Conservation (phyloP, 1,140 invertebrate genomes). For the Babylonia areolata region DNA sequence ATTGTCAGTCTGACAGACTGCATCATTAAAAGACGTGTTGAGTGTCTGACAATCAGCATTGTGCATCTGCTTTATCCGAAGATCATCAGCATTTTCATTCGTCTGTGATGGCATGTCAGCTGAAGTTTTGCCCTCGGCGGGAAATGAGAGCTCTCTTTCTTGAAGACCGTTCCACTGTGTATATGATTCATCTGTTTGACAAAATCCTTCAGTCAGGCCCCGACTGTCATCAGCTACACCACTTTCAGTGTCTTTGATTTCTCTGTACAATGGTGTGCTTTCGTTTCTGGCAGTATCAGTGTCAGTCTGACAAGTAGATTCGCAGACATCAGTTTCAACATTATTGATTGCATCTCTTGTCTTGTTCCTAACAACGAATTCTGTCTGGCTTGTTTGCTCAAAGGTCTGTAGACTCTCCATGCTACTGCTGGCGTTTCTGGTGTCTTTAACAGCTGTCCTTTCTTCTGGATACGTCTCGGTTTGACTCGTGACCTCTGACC, state of each 20-base stretch:
- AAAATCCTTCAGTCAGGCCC: neutral
- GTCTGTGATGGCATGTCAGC: neutral
- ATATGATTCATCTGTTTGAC: neutral
- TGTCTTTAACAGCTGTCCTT: neutral
- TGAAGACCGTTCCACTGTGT: neutral
- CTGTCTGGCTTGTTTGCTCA: neutral
- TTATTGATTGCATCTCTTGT: neutral
- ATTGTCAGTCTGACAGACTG: neutral
- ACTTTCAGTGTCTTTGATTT: neutral
- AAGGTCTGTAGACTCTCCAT: slow-evolving; percentile 2
- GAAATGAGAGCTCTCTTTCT: neutral
- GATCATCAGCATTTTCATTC: neutral
- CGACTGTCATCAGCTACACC: neutral
- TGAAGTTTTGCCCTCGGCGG: neutral
- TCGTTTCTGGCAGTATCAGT: neutral
- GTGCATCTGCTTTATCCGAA: neutral
- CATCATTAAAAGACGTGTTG: neutral
- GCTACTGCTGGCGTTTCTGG: slow-evolving; percentile 13
- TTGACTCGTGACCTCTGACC: neutral
- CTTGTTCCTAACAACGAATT: neutral
- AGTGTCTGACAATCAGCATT: neutral
- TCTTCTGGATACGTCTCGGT: neutral
- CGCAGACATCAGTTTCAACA: neutral
- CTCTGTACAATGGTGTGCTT: neutral
- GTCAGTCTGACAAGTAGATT: neutral